Conservation (phyloP, 2,113 vertebrate species). For the Syrrhaptes paradoxus region DNA sequence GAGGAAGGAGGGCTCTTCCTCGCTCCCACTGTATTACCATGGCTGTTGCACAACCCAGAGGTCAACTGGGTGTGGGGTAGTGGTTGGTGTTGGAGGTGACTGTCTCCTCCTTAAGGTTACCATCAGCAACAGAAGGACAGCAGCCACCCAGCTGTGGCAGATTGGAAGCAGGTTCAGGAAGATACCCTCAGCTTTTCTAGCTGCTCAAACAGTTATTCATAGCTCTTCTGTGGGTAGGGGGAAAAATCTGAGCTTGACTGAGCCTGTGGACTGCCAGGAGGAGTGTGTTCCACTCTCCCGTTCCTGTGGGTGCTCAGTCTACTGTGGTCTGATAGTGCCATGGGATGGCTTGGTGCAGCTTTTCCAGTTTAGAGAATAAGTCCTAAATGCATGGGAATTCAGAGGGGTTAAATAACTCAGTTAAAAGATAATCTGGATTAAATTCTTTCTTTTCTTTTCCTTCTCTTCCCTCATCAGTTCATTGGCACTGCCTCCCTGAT, state of each 20-base stretch:
- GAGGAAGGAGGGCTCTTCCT: neutral
- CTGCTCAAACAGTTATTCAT: neutral
- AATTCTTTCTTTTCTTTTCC: neutral
- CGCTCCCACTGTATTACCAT: neutral
- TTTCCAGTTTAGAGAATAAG: neutral
- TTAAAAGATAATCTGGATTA: neutral
- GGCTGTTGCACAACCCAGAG: neutral
- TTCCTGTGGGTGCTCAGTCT: neutral
- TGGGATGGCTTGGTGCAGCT: neutral
- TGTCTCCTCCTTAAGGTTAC: neutral
- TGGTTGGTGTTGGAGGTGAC: neutral
- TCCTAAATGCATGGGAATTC: neutral
- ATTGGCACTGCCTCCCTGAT: conserved; percentile 94
- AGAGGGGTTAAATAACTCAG: neutral
- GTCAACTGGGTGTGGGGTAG: neutral
- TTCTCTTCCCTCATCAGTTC: conserved; percentile 71
- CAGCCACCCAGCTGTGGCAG: neutral
- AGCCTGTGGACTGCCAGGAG: neutral
- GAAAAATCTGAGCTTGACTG: accelerated
- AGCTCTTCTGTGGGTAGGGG: neutral
- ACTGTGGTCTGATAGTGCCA: neutral
- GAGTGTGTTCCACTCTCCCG: accelerated
- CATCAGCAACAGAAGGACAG: neutral
- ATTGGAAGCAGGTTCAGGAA: neutral
- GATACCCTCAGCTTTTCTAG: neutral